Evolutionary conservation across 2,113 vertebrate genomes (phyloP), one percentile per base, ranked within the genome.

Genomic region (Varanus komodoensis): DNA sequence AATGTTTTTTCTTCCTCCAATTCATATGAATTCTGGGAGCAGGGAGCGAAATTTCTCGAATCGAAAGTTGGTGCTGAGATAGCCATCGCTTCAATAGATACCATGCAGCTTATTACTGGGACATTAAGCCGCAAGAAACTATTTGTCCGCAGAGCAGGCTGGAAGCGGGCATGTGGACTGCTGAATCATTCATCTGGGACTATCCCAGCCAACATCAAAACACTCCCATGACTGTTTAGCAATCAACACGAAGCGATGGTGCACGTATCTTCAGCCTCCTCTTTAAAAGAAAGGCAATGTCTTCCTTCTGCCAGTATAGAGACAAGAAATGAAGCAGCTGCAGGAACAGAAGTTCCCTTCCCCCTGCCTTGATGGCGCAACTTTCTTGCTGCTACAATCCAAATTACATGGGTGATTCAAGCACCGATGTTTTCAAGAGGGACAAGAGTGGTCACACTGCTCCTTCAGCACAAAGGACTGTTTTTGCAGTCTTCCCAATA

Each of bases 171-270:
- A 92, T 93, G 92, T 92, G 93, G 89, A 44, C 87, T 92, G 88
- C 88, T 79, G 93, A 91, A 93, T 94, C 81, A 71, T 89, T 89
- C 95, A 95, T 85, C 78, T 92, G 95, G 94, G 95, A 96, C 5
- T 50, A 84, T 8, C 27, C 84, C 25, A 89, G 84, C 90, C 92
- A 93, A 95, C 12, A 48, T 79, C 64, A 84, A 85, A 25, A 64
- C 8, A 38, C 68, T 87, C 75, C 91, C 87, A 57, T 89, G 8
- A 4, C 44, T 82, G 84, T 83, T 93, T 29, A 68, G 57, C 90
- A n/a, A 50, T 79, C 78, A 87, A 79, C 61, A 50, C 15, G 61
- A 84, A 84, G 82, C 12, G 25, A 68, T 44, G 48, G 29, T 52
- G 61, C 23, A 80, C 34, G 8, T 11, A 15, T n/a, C 44, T 50